These are phyloP conservation scores for Chrysolina oricalcia DNA, from an alignment of 2,888 invertebrate species.

Conservation along the genomic window DNA sequence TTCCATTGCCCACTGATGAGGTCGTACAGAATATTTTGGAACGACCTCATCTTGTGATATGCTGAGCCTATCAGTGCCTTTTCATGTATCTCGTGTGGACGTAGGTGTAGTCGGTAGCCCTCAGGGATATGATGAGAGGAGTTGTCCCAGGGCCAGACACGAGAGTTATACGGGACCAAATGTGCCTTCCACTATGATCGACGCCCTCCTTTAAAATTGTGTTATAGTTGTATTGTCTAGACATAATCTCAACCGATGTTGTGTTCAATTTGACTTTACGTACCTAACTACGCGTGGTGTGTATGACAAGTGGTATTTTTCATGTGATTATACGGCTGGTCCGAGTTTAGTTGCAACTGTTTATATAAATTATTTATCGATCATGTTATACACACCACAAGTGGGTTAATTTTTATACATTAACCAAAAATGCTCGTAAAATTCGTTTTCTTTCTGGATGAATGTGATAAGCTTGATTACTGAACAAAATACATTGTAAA, in stretches of 20 bases:
- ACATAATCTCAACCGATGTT: slow-evolving; percentile 69
- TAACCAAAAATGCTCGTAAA: slow-evolving; percentile 65
- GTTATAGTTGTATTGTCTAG: slow-evolving; percentile 64
- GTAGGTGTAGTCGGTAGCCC: slow-evolving; percentile 63
- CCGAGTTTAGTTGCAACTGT: slow-evolving; percentile 58
- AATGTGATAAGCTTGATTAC: not conserved
- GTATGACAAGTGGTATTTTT: slow-evolving; percentile 64
- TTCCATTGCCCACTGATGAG: slow-evolving; percentile 60
- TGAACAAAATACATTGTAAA: not conserved
- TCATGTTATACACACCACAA: slow-evolving; percentile 68
- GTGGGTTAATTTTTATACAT: slow-evolving; percentile 66
- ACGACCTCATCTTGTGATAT: slow-evolving; percentile 65
- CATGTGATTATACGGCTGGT: slow-evolving; percentile 63
- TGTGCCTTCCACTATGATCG: slow-evolving; percentile 59
- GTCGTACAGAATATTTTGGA: slow-evolving; percentile 62
- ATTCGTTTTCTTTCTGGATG: not conserved
- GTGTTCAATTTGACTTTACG: slow-evolving; percentile 71
- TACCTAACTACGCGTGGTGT: slow-evolving; percentile 70
- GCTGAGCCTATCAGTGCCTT: slow-evolving; percentile 62
- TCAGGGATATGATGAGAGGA: slow-evolving; percentile 63
- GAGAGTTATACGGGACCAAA: slow-evolving; percentile 59
- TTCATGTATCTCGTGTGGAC: slow-evolving; percentile 57
- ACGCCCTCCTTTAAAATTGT: slow-evolving; percentile 59
- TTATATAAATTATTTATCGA: slow-evolving; percentile 48
- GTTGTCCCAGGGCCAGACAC: slow-evolving; percentile 55